phyloP scores from a whole-genome alignment of 2,888 invertebrate genomes.

The Barypeithes pellucidus region DNA sequence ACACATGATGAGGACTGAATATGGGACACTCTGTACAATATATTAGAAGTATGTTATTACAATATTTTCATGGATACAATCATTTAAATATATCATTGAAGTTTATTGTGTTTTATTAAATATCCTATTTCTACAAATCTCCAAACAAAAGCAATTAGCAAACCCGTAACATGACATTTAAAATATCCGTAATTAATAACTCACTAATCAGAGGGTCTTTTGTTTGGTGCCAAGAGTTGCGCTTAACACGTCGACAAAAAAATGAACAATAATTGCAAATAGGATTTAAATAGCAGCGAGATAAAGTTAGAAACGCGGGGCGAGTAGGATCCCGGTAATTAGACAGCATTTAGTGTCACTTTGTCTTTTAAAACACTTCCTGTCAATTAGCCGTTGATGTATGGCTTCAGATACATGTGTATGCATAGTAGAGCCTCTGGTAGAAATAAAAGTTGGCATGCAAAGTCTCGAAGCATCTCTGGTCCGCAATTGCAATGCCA shows the following conservation, averaged over 20 bases:
- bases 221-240: constrained; percentile 23
- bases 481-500: constrained; percentile 50
- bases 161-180: background rate
- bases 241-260: constrained; percentile 53
- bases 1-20: too few species aligned
- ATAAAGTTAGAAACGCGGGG: constrained; percentile 58
- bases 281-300: constrained; percentile 66
- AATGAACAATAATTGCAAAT: constrained; percentile 64
- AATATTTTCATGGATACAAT: too few species aligned
- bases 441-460: constrained; percentile 39
- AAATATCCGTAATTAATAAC: constrained; percentile 52
- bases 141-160: background rate
- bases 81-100: too few species aligned
- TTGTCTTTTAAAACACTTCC: constrained; percentile 69
- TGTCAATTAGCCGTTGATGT: constrained; percentile 72
- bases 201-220: constrained; percentile 53
- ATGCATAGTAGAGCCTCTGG: constrained; percentile 41
- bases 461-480: constrained; percentile 53
- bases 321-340: constrained; percentile 65
- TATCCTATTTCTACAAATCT: too few species aligned
- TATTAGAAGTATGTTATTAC: too few species aligned
- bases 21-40: too few species aligned
- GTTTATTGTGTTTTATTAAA: too few species aligned
- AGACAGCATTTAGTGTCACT: constrained; percentile 72
- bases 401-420: constrained; percentile 65